phyloP scores from a whole-genome alignment of 2,888 invertebrate genomes.

The Watsonalla binaria region DNA sequence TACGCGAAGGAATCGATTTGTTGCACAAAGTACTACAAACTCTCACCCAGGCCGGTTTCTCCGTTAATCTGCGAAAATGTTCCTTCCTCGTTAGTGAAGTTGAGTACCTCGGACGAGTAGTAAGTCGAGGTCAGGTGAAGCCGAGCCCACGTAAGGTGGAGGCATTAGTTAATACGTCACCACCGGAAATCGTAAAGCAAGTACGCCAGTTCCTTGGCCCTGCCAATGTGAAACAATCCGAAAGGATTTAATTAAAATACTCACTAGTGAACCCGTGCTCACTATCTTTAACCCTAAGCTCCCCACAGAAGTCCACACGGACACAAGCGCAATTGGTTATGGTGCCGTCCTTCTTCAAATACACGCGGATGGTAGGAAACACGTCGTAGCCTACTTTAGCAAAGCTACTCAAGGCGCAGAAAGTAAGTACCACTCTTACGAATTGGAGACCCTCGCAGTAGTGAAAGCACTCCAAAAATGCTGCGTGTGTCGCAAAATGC shows the following conservation, averaged over 20 bases:
- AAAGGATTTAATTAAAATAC: neutral
- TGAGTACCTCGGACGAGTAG: constrained; percentile 20
- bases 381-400: constrained; percentile 14
- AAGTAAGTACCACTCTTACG: constrained; percentile 4
- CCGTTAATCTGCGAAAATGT: no score
- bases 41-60: no score
- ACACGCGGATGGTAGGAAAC: constrained; percentile 8
- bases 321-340: constrained; percentile 6
- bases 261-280: constrained; percentile 12
- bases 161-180: constrained; percentile 14
- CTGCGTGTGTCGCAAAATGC: no score
- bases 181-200: constrained; percentile 1
- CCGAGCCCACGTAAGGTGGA: constrained; percentile 20
- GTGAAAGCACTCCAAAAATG: constrained; percentile 16
- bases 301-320: constrained; percentile 8
- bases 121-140: constrained; percentile 19
- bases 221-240: constrained; percentile 2
- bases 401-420: constrained; percentile 15
- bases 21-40: constrained; percentile 9
- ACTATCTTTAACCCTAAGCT: constrained; percentile 10
- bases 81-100: constrained; percentile 1
- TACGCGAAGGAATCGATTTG: constrained; percentile 9
- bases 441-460: constrained; percentile 3
- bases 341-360: constrained; percentile 12
- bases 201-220: constrained; percentile 20